These are phyloP conservation scores for Drosophila bocki DNA, from an alignment of 1,140 invertebrate species.

Conservation along the genomic window DNA sequence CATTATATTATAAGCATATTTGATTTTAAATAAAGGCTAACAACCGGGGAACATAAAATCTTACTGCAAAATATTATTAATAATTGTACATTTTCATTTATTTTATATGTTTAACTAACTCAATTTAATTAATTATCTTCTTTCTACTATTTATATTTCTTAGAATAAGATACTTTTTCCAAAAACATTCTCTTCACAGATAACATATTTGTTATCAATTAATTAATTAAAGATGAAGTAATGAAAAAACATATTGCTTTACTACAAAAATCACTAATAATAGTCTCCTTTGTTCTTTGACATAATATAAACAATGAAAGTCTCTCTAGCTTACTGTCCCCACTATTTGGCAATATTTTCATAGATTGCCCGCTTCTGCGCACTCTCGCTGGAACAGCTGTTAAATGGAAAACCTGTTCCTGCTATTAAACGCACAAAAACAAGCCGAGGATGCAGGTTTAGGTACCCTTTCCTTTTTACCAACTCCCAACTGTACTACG, in stretches of 20 bases:
- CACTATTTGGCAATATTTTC: constrained; percentile 53
- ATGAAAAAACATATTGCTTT: neutral
- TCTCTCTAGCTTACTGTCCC: constrained; percentile 2
- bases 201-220: neutral
- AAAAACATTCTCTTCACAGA: too few relatives aligned
- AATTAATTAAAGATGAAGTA: rapidly evolving
- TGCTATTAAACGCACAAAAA: constrained; percentile 9
- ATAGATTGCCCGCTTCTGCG: constrained; percentile 46
- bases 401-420: constrained; percentile 7
- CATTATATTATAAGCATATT: too few relatives aligned
- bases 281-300: neutral
- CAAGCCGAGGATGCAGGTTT: constrained; percentile 6
- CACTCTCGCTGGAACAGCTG: constrained; percentile 36
- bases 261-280: neutral
- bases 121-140: too few relatives aligned
- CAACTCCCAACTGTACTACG: constrained; percentile 46
- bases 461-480: neutral
- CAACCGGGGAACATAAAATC: too few relatives aligned
- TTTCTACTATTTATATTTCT: neutral
- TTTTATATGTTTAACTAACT: too few relatives aligned
- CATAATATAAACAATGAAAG: too few relatives aligned
- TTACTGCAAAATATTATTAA: too few relatives aligned
- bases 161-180: neutral
- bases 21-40: too few relatives aligned
- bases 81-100: too few relatives aligned